Conservation (phyloP, 2,113 vertebrate species). For the Rhizomys pruinosus region DNA sequence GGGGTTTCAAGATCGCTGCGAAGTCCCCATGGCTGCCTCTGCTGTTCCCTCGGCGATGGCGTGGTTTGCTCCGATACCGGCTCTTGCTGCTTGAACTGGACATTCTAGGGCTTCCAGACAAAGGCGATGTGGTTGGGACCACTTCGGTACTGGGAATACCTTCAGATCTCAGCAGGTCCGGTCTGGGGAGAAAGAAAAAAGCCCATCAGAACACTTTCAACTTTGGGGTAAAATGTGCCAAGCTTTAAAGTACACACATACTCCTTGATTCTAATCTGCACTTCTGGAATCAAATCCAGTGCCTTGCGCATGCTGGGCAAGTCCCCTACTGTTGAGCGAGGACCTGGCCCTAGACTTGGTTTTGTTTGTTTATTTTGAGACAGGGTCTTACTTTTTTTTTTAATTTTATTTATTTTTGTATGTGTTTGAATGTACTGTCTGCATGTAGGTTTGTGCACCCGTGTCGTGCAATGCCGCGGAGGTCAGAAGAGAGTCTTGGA, state of each 20-base stretch:
- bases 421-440: too few species aligned
- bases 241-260: neutral
- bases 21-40: constrained; percentile 97
- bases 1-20: constrained; percentile 89
- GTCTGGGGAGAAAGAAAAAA: constrained; percentile 85
- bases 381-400: too few species aligned
- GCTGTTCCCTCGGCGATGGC: constrained; percentile 96
- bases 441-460: too few species aligned
- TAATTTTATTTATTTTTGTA: too few species aligned
- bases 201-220: neutral
- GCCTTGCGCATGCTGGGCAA: neutral
- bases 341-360: neutral
- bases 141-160: constrained; percentile 93
- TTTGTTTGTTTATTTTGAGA: neutral
- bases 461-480: too few species aligned
- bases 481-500: too few species aligned
- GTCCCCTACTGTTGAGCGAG: too few species aligned
- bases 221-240: neutral
- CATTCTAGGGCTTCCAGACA: constrained; percentile 95
- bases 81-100: constrained; percentile 92
- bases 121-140: constrained; percentile 90
- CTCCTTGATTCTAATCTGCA: neutral
- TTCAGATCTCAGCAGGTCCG: constrained; percentile 95
- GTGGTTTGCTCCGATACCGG: constrained; percentile 96
- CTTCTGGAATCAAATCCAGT: neutral